Evolutionary conservation across 1,140 invertebrate genomes (phyloP).

Genomic region (Sinonovacula constricta): DNA sequence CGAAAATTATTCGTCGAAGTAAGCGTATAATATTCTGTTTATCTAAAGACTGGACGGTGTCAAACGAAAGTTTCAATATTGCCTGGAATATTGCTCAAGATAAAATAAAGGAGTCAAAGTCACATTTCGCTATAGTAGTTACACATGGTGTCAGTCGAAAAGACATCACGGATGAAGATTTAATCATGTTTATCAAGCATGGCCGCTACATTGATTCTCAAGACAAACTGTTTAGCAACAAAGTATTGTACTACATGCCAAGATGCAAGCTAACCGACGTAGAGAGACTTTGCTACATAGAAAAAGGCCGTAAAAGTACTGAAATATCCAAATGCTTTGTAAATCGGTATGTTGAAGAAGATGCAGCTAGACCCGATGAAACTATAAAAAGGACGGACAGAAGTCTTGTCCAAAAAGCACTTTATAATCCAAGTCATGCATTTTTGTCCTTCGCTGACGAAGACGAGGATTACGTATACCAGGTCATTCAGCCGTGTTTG

Average conservation of each 20-base stretch:
- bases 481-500: conserved; percentile 48
- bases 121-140: conserved; percentile 58
- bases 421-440: conserved; percentile 26
- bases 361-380: neutral
- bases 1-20: conserved; percentile 55
- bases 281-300: neutral
- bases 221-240: conserved; percentile 53
- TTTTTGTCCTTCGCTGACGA: conserved; percentile 62
- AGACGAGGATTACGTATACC: conserved; percentile 55
- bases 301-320: conserved; percentile 1
- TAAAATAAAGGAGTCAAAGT: conserved; percentile 58
- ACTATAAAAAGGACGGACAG: neutral
- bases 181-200: conserved; percentile 54
- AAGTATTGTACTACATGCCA: conserved; percentile 57
- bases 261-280: neutral
- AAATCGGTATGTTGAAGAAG: conserved; percentile 7
- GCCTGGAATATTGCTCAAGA: conserved; percentile 60
- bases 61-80: conserved; percentile 51
- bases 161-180: conserved; percentile 52
- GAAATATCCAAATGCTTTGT: conserved; percentile 18
- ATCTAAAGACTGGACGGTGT: conserved; percentile 48
- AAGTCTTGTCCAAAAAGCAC: neutral
- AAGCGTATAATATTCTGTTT: conserved; percentile 60
- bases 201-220: conserved; percentile 53
- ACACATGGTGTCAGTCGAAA: conserved; percentile 45